These are phyloP conservation scores for Protomyctophum bolini DNA, from an alignment of 2,113 vertebrate species.

Conservation along the genomic window DNA sequence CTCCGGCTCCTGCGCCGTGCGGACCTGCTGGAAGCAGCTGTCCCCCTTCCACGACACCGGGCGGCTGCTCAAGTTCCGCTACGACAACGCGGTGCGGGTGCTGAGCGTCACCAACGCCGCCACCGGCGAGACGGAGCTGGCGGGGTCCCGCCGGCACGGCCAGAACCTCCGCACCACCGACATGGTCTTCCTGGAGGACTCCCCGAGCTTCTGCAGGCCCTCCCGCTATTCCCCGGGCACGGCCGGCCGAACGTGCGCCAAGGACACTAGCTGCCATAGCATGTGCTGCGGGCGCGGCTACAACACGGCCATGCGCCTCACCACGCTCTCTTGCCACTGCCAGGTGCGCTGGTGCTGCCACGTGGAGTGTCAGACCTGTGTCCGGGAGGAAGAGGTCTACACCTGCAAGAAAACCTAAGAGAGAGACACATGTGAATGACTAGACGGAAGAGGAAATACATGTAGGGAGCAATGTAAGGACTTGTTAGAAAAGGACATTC, in stretches of 20 bases:
- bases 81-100: conserved; percentile 87
- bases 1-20: conserved; percentile 93
- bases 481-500: conserved; percentile 11
- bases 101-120: conserved; percentile 92
- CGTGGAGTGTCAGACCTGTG: conserved; percentile 95
- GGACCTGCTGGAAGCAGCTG: conserved; percentile 98
- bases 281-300: conserved; percentile 96
- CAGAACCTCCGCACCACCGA: conserved; percentile 83
- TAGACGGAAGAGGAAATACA: neutral
- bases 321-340: conserved; percentile 94
- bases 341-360: conserved; percentile 99
- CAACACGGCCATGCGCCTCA: conserved; percentile 93
- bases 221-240: conserved; percentile 94
- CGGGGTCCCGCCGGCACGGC: conserved; percentile 73
- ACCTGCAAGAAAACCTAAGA: conserved; percentile 92
- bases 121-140: conserved; percentile 88
- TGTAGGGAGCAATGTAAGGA: conserved; percentile 19
- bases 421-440: neutral
- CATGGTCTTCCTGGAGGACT: conserved; percentile 95
- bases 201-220: conserved; percentile 93
- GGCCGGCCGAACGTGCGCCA: conserved; percentile 86
- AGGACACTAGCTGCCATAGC: conserved; percentile 92
- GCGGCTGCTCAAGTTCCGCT: conserved; percentile 88
- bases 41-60: conserved; percentile 93
- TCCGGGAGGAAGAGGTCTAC: conserved; percentile 93